These are phyloP conservation scores for Drosophila bifasciata DNA, from an alignment of 1,140 invertebrate species.

Conservation along the genomic window DNA sequence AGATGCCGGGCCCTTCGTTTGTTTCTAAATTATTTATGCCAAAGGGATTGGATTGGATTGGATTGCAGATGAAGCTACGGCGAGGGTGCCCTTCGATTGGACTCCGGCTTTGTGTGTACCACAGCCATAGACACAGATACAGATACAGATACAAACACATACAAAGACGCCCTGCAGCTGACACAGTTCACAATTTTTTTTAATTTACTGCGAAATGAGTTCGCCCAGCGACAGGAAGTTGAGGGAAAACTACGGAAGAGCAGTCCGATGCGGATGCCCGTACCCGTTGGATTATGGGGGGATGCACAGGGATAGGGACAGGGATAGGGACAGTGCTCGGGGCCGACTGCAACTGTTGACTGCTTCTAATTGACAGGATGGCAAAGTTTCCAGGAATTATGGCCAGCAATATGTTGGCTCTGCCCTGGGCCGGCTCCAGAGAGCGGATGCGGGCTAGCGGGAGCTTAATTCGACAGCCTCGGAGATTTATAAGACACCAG, in stretches of 20 bases:
- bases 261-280: background rate
- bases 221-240: conserved; percentile 34
- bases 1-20: conserved; percentile 24
- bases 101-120: background rate
- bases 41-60: conserved; percentile 18
- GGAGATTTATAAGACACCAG: conserved; percentile 61
- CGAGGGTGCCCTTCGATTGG: conserved; percentile 30
- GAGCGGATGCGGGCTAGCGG: background rate
- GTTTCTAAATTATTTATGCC: conserved; percentile 53
- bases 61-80: conserved; percentile 7
- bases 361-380: conserved; percentile 68
- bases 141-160: background rate
- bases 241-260: background rate
- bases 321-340: conserved; percentile 13
- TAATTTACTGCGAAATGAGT: conserved; percentile 66
- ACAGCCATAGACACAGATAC: background rate
- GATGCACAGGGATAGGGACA: too few species aligned
- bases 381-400: conserved; percentile 66
- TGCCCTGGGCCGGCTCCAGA: background rate
- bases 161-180: conserved; percentile 17
- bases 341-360: conserved; percentile 43
- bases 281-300: background rate
- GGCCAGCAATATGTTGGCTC: conserved; percentile 48
- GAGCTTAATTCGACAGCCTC: conserved; percentile 65
- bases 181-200: conserved; percentile 35